Percentiles rank a stretch among this genome's conserved stretches.
phyloP scores from a whole-genome alignment of 1,140 invertebrate species.

The Brachionus sp. region DNA sequence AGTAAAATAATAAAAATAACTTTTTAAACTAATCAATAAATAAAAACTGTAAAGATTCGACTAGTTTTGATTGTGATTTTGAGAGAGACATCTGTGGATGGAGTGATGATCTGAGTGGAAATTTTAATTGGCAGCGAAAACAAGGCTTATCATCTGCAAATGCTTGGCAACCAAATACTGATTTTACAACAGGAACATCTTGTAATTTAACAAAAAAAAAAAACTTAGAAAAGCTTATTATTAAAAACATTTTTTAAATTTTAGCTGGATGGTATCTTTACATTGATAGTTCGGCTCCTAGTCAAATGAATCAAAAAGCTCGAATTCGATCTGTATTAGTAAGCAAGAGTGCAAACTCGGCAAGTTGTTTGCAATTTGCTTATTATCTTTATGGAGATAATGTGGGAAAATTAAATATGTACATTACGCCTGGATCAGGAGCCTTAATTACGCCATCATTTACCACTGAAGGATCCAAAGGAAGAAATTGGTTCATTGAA shows the following conservation, averaged over 20 bases:
- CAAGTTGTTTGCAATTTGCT: slow-evolving; percentile 47
- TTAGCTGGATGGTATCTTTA: slow-evolving; percentile 46
- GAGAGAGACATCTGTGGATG: slow-evolving; percentile 47
- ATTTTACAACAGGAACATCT: slow-evolving; percentile 59
- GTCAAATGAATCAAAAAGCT: not conserved
- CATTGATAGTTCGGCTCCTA: slow-evolving; percentile 44
- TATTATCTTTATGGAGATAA: slow-evolving; percentile 48
- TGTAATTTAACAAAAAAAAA: slow-evolving; percentile 50
- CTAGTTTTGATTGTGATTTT: slow-evolving; percentile 52
- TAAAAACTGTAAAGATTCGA: slow-evolving; percentile 4
- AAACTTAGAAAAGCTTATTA: not conserved
- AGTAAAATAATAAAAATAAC: not conserved
- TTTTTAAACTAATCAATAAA: not conserved
- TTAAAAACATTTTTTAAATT: not conserved
- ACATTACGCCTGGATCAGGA: not conserved
- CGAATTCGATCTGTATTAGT: slow-evolving; percentile 1
- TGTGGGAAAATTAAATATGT: slow-evolving; percentile 46
- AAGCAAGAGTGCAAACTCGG: slow-evolving; percentile 1
- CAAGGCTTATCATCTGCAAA: slow-evolving; percentile 8
- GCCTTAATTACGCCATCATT: not conserved
- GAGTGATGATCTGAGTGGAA: not conserved
- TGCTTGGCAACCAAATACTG: slow-evolving; percentile 47
- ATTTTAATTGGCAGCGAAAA: slow-evolving; percentile 6
- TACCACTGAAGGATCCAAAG: not conserved
- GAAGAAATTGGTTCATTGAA: slow-evolving; percentile 14